Evolutionary conservation across 2,797 vertebrate species (phyloP).

Genomic region (Artibeus lituratus): DNA sequence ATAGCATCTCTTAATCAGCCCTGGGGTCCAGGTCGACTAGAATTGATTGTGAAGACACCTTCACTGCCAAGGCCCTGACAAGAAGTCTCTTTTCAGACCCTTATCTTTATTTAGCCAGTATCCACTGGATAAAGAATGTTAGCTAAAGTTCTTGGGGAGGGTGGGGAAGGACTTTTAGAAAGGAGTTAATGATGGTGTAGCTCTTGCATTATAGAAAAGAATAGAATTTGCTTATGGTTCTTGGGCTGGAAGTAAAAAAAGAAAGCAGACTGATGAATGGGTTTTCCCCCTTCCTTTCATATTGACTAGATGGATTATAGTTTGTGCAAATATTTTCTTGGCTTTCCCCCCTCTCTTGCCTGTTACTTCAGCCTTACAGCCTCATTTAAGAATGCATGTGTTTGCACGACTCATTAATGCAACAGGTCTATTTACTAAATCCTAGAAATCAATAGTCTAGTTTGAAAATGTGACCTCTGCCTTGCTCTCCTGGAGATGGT

Average conservation of each 20-base stretch:
- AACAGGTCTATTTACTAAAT: conserved; percentile 23
- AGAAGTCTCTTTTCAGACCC: neutral
- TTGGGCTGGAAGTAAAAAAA: neutral
- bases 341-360: neutral
- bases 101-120: neutral
- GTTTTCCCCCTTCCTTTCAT: neutral
- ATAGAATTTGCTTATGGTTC: neutral
- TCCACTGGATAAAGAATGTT: neutral
- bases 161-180: neutral
- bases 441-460: neutral
- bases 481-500: neutral
- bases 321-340: neutral
- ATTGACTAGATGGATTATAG: neutral
- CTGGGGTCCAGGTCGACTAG: neutral
- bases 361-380: neutral
- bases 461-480: neutral
- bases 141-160: neutral
- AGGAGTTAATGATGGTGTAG: neutral
- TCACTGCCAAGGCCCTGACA: neutral
- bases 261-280: neutral
- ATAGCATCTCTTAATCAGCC: neutral
- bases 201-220: neutral
- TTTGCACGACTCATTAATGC: conserved; percentile 25
- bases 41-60: neutral
- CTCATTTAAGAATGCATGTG: neutral